phyloP scores from a whole-genome alignment of 2,888 invertebrate species.

The Hecatera dysodea region DNA sequence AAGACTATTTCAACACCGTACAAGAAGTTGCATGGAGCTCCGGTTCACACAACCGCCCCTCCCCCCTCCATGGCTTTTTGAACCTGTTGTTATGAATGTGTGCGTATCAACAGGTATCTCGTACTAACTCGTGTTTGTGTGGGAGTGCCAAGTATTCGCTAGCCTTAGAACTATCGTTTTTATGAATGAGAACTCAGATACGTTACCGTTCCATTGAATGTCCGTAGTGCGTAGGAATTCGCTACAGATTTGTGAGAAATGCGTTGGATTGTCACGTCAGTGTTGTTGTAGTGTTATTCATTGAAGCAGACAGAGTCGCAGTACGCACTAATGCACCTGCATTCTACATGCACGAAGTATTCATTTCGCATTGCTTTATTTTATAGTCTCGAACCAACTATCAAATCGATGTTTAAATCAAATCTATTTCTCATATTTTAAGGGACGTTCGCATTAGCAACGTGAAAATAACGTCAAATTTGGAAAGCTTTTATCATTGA shows the following conservation, averaged over 20 bases:
- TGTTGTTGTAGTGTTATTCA: conserved; percentile 3
- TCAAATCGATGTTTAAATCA: background rate
- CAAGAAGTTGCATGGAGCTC: conserved; percentile 66
- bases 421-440: too few species aligned
- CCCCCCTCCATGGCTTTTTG: conserved; percentile 73
- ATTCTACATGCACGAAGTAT: background rate
- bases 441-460: too few species aligned
- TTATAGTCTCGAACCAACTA: background rate
- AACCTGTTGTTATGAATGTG: conserved; percentile 77
- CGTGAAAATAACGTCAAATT: too few species aligned
- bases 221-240: conserved; percentile 37
- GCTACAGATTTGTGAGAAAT: conserved; percentile 36
- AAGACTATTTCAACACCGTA: conserved; percentile 66
- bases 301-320: background rate
- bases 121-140: conserved; percentile 67
- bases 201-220: conserved; percentile 50
- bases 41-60: conserved; percentile 81
- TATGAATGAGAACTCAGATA: conserved; percentile 67
- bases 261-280: conserved; percentile 10
- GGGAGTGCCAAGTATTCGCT: conserved; percentile 65
- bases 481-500: too few species aligned
- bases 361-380: conserved; percentile 15
- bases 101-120: conserved; percentile 67
- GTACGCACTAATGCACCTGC: conserved; percentile 1
- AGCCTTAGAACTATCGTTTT: conserved; percentile 56